These are phyloP conservation scores for Spodoptera picta DNA, from an alignment of 2,888 invertebrate genomes.

Conservation along the genomic window DNA sequence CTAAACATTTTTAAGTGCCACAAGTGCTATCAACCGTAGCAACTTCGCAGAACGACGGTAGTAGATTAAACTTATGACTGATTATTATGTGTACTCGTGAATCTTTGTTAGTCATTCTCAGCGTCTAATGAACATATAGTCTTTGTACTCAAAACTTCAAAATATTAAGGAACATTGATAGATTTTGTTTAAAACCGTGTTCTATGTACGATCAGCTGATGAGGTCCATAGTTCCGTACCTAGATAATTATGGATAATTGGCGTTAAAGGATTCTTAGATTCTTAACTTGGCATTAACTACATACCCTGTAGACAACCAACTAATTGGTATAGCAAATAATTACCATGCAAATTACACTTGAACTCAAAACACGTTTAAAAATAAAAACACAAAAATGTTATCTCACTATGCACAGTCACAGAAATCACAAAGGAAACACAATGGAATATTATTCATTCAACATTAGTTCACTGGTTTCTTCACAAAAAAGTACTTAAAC, in stretches of 20 bases:
- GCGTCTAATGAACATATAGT: slow-evolving; percentile 3
- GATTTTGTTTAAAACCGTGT: slow-evolving; percentile 13
- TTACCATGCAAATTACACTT: slow-evolving; percentile 73
- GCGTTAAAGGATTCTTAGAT: slow-evolving; percentile 5
- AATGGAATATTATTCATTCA: slow-evolving; percentile 5
- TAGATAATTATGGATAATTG: background rate
- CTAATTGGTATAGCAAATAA: slow-evolving; percentile 67
- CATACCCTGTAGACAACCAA: slow-evolving; percentile 63
- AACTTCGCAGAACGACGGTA: slow-evolving; percentile 18
- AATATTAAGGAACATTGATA: slow-evolving; percentile 9
- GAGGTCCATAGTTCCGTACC: slow-evolving; percentile 1
- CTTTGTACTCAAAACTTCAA: slow-evolving; percentile 12
- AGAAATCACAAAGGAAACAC: slow-evolving; percentile 19
- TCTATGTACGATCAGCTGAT: slow-evolving; percentile 18
- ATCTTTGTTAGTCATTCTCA: slow-evolving; percentile 34
- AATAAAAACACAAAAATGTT: slow-evolving; percentile 48
- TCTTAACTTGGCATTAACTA: slow-evolving; percentile 75
- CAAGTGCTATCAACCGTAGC: slow-evolving; percentile 35
- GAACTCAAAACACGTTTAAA: slow-evolving; percentile 60
- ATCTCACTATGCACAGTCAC: slow-evolving; percentile 43
- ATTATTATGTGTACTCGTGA: slow-evolving; percentile 14
- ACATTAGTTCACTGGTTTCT: slow-evolving; percentile 22
- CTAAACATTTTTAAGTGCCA: slow-evolving; percentile 13
- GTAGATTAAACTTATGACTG: slow-evolving; percentile 16
- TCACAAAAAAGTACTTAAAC: slow-evolving; percentile 29